Conservation (phyloP, 2,888 invertebrate genomes). For the Baronia brevicornis region DNA sequence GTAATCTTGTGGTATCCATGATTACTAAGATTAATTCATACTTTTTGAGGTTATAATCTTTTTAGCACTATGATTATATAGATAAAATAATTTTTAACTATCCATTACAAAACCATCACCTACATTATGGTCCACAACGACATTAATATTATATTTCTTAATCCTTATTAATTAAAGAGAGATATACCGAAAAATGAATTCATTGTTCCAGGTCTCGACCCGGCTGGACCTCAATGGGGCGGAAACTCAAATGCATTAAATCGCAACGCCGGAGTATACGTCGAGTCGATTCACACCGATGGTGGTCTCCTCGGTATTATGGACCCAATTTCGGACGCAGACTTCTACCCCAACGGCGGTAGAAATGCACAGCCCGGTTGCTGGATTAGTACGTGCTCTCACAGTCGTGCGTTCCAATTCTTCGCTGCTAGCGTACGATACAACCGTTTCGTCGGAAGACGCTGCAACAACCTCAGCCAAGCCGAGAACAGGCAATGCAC, state of each 20-base stretch:
- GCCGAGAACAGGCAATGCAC: conserved; percentile 34
- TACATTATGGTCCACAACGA: no score
- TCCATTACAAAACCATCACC: no score
- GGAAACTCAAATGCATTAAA: conserved; percentile 39
- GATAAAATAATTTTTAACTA: no score
- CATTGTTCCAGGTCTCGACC: conserved; percentile 45
- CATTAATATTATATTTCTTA: no score
- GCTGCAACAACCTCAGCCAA: conserved; percentile 34
- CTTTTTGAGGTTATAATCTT: no score
- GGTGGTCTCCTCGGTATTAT: conserved; percentile 47
- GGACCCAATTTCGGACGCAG: conserved; percentile 37
- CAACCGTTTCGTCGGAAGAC: conserved; percentile 40
- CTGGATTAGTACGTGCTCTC: conserved; percentile 43
- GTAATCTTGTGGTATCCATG: no score
- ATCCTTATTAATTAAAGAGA: no score
- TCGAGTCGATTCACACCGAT: conserved; percentile 58
- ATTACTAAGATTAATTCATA: no score
- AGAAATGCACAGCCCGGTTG: conserved; percentile 54
- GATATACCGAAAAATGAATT: neutral
- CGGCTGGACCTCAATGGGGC: conserved; percentile 50
- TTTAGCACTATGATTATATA: no score
- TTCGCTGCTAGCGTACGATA: conserved; percentile 43
- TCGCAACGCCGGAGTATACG: conserved; percentile 37
- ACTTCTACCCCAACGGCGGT: conserved; percentile 63
- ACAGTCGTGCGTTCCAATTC: conserved; percentile 39